Conservation (phyloP, 2,113 vertebrate genomes). For the Sturnira hondurensis region DNA sequence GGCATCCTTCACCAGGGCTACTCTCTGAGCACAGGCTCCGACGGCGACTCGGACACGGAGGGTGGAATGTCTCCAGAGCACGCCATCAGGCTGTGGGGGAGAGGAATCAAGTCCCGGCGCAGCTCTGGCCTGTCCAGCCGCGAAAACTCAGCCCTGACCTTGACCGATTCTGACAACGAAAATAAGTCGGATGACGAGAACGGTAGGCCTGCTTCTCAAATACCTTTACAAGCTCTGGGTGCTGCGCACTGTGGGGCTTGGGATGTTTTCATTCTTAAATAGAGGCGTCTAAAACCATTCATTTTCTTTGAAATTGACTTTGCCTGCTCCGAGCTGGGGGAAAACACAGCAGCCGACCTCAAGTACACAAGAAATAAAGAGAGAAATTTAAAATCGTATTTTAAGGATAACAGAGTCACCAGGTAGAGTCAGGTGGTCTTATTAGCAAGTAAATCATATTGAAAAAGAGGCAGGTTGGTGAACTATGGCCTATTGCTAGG, state of each 20-base stretch:
- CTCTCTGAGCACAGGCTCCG: conserved; percentile 90
- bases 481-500: conserved; percentile 52
- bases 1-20: conserved; percentile 93
- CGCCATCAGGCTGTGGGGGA: conserved; percentile 93
- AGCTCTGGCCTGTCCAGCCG: conserved; percentile 93
- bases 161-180: conserved; percentile 95
- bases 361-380: conserved; percentile 10
- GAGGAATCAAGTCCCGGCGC: conserved; percentile 90
- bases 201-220: conserved; percentile 82
- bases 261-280: neutral
- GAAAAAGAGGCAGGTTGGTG: conserved; percentile 50
- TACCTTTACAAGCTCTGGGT: neutral
- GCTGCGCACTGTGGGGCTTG: fast-evolving
- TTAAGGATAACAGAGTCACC: neutral
- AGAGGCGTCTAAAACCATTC: neutral
- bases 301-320: conserved; percentile 40
- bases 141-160: conserved; percentile 92
- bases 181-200: conserved; percentile 94
- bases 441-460: conserved; percentile 65
- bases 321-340: neutral
- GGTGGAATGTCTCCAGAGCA: conserved; percentile 93
- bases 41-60: conserved; percentile 93
- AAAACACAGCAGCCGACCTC: neutral
- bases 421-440: conserved; percentile 33
- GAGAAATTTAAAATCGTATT: conserved; percentile 28